Percentiles rank a stretch among this genome's conserved stretches.
These are phyloP conservation scores for Perognathus longimembris DNA, from an alignment of 2,113 vertebrate species.

Conservation along the genomic window DNA sequence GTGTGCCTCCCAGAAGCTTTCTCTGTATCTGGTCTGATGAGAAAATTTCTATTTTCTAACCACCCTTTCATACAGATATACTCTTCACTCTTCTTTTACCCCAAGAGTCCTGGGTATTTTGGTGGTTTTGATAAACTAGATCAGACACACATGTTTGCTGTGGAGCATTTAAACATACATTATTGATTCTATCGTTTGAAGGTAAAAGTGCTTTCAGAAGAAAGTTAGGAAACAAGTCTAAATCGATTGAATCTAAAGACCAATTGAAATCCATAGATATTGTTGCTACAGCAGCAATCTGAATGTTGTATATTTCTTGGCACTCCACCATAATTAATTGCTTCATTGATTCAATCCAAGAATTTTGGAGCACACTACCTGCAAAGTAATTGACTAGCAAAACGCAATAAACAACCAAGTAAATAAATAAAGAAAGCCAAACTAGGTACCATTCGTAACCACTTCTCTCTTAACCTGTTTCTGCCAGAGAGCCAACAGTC, in stretches of 20 bases:
- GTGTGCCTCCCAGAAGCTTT: slow-evolving; percentile 51
- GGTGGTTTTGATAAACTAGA: slow-evolving; percentile 63
- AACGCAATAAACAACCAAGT: background rate
- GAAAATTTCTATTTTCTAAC: slow-evolving; percentile 53
- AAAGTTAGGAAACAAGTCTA: slow-evolving; percentile 71
- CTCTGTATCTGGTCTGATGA: slow-evolving; percentile 57
- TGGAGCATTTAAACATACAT: slow-evolving; percentile 66
- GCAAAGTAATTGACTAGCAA: background rate
- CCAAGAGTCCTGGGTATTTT: slow-evolving; percentile 43
- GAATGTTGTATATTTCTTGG: slow-evolving; percentile 56
- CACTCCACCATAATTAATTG: slow-evolving; percentile 40
- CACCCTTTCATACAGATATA: slow-evolving; percentile 26
- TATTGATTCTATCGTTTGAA: slow-evolving; percentile 76
- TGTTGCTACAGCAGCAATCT: slow-evolving; percentile 59
- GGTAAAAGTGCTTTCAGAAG: slow-evolving; percentile 73
- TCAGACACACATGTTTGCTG: slow-evolving; percentile 71
- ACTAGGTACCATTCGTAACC: background rate
- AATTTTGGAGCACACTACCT: slow-evolving; percentile 3
- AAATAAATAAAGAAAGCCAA: background rate
- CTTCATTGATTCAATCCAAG: slow-evolving; percentile 46
- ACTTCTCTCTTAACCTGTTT: background rate
- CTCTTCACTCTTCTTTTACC: slow-evolving; percentile 44
- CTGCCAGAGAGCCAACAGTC: background rate
- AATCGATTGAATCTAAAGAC: slow-evolving; percentile 71
- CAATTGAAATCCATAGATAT: slow-evolving; percentile 46